Evolutionary conservation across 2,888 invertebrate species (phyloP), one percentile per base, ranked within the genome.

Genomic region (Congeria kusceri): DNA sequence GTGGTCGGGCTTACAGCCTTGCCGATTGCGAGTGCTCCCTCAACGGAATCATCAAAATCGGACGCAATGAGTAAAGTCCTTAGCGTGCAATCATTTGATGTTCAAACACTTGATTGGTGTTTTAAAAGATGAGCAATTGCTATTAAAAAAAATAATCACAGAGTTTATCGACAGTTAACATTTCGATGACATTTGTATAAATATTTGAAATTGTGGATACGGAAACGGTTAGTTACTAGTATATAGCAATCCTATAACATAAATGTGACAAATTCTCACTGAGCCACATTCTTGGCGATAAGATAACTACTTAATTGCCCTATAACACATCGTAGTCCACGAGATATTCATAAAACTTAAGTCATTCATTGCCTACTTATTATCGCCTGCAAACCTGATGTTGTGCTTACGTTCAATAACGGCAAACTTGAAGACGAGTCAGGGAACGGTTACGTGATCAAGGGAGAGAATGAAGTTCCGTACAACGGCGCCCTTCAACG

Each of bases 371-470:
- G 25, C 23, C 9, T 39, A 61, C 46, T 44, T 59, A 27, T 46
- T 77, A 68, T 18, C 79, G 83, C 58, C 3, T 83, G 83, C 27
- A 83, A 83, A 59, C 79, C 83, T 7, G 83, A 83, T 57, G 64
- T 83, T 2, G 47, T 32, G 4, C 20, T 83, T 1, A 67, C 58
- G 53, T 83, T 83, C 44, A 46, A 74, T 18, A 58, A 57, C 5
- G 64, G 62, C 1, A 25, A 0, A n/a, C 25, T 49, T 15, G 32
- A n/a, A 20, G 83, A 83, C 62, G 25, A 67, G 3, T 83, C 83
- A n/a, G 77, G 79, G 3, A 80, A 83, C 47, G 65, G 64, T n/a
- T 63, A 80, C 62, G 47, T 20, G 5, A 59, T 83, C 11, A 49
- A 13, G 5, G 29, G 66, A 5, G 20, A 61, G 3, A 59, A 56